Base-by-base conservation (phyloP, 2,113 vertebrate species). In the Notiomystis cincta region DNA sequence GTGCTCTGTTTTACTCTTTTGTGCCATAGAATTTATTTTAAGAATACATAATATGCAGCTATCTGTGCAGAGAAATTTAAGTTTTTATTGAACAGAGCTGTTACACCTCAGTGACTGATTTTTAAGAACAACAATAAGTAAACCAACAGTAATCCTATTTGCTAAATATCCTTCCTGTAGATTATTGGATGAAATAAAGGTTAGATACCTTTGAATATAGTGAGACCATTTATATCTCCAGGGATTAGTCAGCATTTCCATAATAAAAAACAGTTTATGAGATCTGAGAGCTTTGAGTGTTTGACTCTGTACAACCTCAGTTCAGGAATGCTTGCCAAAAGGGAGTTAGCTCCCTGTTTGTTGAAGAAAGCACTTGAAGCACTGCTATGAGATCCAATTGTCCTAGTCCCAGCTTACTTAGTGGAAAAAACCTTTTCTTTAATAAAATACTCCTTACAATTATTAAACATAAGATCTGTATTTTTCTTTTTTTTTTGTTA, bases 1-100 rank as follows among this genome's bases (percentile, higher is more conserved):
- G 18, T 56, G 48, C 42, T 31, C 2, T n/a, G 0, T 58, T 0
- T 0, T 9, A 10, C 17, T 82, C 18, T 50, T 53, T n/a, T 33
- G 54, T 80, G 56, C 24, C n/a, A 1, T 2, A 40, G 35, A 51
- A 51, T 86, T 64, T 70, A 13, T 33, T 80, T 37, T 71, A 67
- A 51, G 48, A 60, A 64, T 28, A n/a, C 13, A 54, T 28, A 66
- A 83, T 64, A 30, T 95, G 47, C 33, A 64, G 42, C 45, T 73
- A 31, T 65, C 8, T 87, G 40, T 54, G 18, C 28, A 48, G 65
- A 37, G 48, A 37, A 33, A 3, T 23, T 47, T 45, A 58, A 72
- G 8, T 76, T 89, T 19, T 22, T 72, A 18, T n/a, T 72, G 65
- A 76, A 23, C 45, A 27, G 62, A 82, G 13, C 16, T 78, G 48